phyloP scores from a whole-genome alignment of 2,797 vertebrate species.

The Sebastes nivosus region DNA sequence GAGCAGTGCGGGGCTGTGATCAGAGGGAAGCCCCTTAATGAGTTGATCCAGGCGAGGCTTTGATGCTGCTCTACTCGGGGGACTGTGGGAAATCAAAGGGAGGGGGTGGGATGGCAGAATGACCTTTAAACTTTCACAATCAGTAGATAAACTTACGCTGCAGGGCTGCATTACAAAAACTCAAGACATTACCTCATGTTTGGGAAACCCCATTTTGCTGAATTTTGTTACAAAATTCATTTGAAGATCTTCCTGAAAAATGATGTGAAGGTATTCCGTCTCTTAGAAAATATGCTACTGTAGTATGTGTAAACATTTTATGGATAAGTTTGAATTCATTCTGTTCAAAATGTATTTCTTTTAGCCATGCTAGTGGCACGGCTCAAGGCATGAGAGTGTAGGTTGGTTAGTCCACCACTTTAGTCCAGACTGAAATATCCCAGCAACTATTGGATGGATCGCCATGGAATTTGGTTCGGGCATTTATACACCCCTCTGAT shows the following conservation, averaged over 20 bases:
- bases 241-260: background rate
- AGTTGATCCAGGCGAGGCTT: constrained; percentile 51
- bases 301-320: background rate
- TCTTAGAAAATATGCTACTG: background rate
- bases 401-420: too few relatives aligned
- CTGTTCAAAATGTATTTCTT: background rate
- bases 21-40: constrained; percentile 57
- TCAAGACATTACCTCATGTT: background rate
- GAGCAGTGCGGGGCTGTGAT: constrained; percentile 41
- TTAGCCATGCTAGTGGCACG: too few relatives aligned
- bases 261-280: background rate
- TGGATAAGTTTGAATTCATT: too few relatives aligned
- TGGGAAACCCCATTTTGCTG: background rate
- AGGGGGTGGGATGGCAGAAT: background rate
- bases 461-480: too few relatives aligned
- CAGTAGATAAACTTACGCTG: background rate
- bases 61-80: constrained; percentile 45
- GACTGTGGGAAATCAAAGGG: constrained; percentile 32
- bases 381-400: too few relatives aligned
- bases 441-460: too few relatives aligned
- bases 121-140: constrained; percentile 45
- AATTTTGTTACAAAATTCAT: background rate
- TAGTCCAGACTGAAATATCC: too few relatives aligned
- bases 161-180: background rate
- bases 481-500: too few relatives aligned